Percentiles rank a stretch among this genome's conserved stretches.
These are phyloP conservation scores for Euphonia xanthogaster DNA, from an alignment of 2,797 vertebrate genomes.

Conservation along the genomic window DNA sequence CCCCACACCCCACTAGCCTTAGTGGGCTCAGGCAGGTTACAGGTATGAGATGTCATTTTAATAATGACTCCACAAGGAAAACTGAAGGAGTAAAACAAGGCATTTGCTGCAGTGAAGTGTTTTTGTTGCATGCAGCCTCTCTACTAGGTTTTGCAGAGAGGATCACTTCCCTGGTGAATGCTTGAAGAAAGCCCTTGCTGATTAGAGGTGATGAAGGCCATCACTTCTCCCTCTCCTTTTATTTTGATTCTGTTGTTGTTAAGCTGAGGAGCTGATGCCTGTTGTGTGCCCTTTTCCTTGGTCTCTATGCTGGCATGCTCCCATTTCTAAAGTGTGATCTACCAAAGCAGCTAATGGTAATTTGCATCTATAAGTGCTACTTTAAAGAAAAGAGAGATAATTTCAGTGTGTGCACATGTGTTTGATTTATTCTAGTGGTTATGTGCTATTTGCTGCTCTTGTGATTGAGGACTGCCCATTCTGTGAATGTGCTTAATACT, in stretches of 20 bases:
- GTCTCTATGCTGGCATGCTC: not conserved
- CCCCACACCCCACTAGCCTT: not conserved
- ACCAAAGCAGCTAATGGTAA: conserved; percentile 5
- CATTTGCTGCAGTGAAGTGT: not conserved
- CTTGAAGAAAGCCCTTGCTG: not conserved
- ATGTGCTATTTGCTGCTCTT: conserved; percentile 10
- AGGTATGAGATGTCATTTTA: not conserved
- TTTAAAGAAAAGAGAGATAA: conserved; percentile 15
- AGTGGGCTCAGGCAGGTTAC: not conserved
- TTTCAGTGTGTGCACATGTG: not conserved
- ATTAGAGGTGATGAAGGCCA: conserved; percentile 10
- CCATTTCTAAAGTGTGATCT: not conserved
- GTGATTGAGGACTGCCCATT: conserved; percentile 22
- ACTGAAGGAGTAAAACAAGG: not conserved
- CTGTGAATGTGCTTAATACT: conserved; percentile 45
- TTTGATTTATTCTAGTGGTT: conserved; percentile 39
- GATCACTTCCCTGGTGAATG: not conserved
- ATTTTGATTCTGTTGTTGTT: conserved; percentile 24
- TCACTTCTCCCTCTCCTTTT: not conserved
- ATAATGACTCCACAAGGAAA: not conserved
- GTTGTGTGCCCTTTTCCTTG: not conserved
- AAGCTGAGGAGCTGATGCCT: not conserved
- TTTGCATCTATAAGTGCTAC: conserved; percentile 26
- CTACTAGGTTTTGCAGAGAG: not conserved
- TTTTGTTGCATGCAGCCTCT: not conserved